phyloP scores from a whole-genome alignment of 2,113 vertebrate species.

The Macaca nemestrina region DNA sequence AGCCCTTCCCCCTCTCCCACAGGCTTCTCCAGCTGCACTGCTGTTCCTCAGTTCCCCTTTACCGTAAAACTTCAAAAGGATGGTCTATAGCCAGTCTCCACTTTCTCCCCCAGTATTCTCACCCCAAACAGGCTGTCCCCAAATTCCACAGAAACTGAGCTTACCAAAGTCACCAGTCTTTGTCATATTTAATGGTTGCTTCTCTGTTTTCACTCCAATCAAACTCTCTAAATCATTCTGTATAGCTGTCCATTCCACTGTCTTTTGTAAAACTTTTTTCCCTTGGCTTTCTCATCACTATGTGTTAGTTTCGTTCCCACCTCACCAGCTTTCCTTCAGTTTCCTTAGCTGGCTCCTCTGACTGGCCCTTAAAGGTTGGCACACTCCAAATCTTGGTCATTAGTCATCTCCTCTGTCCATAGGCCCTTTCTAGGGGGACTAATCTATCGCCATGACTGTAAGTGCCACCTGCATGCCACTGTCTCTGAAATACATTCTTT shows the following conservation, averaged over 20 bases:
- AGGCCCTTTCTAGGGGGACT: not conserved
- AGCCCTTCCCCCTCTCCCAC: not conserved
- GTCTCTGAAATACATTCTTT: not conserved
- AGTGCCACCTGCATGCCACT: not conserved
- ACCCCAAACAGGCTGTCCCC: not conserved
- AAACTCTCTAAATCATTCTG: not conserved
- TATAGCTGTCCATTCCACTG: not conserved
- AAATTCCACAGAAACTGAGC: not conserved
- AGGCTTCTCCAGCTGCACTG: not conserved
- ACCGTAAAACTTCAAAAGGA: not conserved
- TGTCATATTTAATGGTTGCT: not conserved
- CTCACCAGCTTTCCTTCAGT: not conserved
- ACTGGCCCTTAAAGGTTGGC: not conserved
- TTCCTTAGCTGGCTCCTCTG: not conserved
- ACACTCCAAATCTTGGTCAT: not conserved
- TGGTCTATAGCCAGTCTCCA: not conserved
- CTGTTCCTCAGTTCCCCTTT: not conserved
- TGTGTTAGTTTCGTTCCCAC: not conserved
- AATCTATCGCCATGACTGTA: not conserved
- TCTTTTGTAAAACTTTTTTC: not conserved
- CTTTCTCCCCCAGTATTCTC: not conserved
- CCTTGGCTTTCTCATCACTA: not conserved
- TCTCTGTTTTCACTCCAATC: not conserved
- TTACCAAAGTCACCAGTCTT: not conserved
- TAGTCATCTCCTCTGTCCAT: not conserved